These are phyloP conservation scores for Arrhopalites spinosus DNA, from an alignment of 2,888 invertebrate genomes.

Conservation along the genomic window DNA sequence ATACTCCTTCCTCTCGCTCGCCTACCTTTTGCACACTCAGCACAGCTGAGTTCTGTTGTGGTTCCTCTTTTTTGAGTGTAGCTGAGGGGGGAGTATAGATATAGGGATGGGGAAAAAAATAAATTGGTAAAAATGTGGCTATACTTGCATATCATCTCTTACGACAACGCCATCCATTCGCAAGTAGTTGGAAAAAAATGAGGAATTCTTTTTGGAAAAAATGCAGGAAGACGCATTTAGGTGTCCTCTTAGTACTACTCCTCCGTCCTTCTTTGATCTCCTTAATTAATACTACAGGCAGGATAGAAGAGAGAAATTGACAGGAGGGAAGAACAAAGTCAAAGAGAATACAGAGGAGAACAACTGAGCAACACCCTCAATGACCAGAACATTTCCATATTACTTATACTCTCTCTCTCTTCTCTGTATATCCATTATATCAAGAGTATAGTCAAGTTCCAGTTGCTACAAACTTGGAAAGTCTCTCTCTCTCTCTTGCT, in stretches of 20 bases:
- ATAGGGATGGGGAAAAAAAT: too few species aligned
- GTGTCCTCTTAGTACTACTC: background rate
- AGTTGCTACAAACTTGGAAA: too few species aligned
- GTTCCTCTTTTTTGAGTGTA: too few species aligned
- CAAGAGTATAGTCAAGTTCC: too few species aligned
- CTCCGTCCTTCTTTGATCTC: too few species aligned
- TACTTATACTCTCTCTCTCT: background rate
- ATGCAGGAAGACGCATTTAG: constrained; percentile 5
- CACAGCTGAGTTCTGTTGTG: too few species aligned
- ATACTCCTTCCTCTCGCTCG: background rate
- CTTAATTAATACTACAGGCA: too few species aligned
- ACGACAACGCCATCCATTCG: constrained; percentile 8
- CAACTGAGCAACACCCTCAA: constrained; percentile 17
- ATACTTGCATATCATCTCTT: too few species aligned
- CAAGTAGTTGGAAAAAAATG: background rate
- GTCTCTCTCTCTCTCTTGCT: constrained; percentile 8
- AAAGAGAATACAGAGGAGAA: constrained; percentile 16
- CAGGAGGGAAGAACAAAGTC: constrained; percentile 9
- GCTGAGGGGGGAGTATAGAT: too few species aligned
- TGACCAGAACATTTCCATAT: constrained; percentile 14
- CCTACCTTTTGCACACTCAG: too few species aligned
- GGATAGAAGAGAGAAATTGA: background rate
- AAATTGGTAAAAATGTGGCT: too few species aligned
- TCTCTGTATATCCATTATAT: too few species aligned
- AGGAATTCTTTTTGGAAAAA: background rate